Evolutionary conservation across 1,140 invertebrate species (phyloP).

Genomic region (Arctopsyche grandis): DNA sequence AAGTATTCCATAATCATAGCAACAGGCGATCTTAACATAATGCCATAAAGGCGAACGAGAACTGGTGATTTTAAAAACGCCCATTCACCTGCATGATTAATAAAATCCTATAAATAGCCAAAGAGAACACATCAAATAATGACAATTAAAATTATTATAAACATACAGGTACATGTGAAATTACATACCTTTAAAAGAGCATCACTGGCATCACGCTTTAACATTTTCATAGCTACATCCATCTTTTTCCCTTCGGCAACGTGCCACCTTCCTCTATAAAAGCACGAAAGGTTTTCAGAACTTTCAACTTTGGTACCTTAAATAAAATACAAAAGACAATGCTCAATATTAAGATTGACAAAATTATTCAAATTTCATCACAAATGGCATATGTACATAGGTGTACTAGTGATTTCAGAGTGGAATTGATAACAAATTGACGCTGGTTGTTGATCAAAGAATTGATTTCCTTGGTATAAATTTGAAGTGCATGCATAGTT

Average conservation of each 20-base stretch:
- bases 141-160: constrained; percentile 36
- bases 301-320: constrained; percentile 71
- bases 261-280: constrained; percentile 75
- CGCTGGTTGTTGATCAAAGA: too few relatives aligned
- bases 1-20: constrained; percentile 85
- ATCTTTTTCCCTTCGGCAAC: constrained; percentile 76
- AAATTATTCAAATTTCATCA: too few relatives aligned
- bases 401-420: too few relatives aligned
- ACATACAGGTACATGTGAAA: too few relatives aligned
- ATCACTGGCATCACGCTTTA: constrained; percentile 72
- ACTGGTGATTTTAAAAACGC: constrained; percentile 77
- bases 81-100: constrained; percentile 79
- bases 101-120: constrained; percentile 76
- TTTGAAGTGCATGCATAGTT: too few relatives aligned
- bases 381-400: too few relatives aligned
- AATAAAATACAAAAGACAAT: constrained; percentile 4
- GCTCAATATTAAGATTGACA: too few relatives aligned
- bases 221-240: constrained; percentile 78
- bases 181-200: constrained; percentile 69
- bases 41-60: constrained; percentile 79
- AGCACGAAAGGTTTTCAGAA: constrained; percentile 70
- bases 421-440: too few relatives aligned
- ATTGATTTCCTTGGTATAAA: too few relatives aligned
- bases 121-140: too few relatives aligned
- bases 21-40: constrained; percentile 78